A percentile compares a stretch with the other conserved stretches of the same genome.
These are phyloP conservation scores for Metellina segmentata DNA, from an alignment of 2,888 invertebrate genomes.

Conservation along the genomic window DNA sequence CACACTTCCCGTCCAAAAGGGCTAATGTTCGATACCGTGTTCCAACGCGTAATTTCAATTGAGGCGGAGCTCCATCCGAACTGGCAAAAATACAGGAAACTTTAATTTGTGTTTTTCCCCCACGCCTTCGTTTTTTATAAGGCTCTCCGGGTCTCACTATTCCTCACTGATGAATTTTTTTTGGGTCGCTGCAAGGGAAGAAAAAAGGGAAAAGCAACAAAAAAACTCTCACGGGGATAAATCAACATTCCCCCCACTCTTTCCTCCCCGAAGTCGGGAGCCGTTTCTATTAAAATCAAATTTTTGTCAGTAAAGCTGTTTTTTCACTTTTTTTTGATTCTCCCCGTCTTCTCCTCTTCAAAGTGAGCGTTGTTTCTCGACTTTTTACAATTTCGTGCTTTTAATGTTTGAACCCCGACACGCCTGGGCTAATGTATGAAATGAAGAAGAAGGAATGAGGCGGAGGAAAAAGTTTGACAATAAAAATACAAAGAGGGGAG, in stretches of 20 bases:
- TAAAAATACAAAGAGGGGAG: not conserved
- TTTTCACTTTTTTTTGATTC: conserved; percentile 8
- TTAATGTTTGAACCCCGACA: conserved; percentile 71
- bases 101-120: conserved; percentile 70
- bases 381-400: conserved; percentile 66
- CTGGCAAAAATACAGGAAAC: conserved; percentile 28
- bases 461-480: not conserved
- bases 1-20: not conserved
- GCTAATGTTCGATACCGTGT: not conserved
- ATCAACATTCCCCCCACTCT: conserved; percentile 56
- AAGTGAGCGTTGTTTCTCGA: conserved; percentile 59
- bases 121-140: conserved; percentile 31
- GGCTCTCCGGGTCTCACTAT: conserved; percentile 48
- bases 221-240: conserved; percentile 53
- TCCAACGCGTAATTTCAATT: not conserved
- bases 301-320: conserved; percentile 72
- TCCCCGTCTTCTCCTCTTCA: conserved; percentile 5
- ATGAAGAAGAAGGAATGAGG: conserved; percentile 40
- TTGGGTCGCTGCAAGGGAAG: conserved; percentile 54
- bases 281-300: conserved; percentile 76
- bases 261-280: conserved; percentile 6
- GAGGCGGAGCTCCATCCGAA: not conserved
- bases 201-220: conserved; percentile 32
- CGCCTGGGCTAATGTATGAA: conserved; percentile 60
- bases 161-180: conserved; percentile 57